Conservation (phyloP, 2,113 vertebrate genomes). For the Esox niger region DNA sequence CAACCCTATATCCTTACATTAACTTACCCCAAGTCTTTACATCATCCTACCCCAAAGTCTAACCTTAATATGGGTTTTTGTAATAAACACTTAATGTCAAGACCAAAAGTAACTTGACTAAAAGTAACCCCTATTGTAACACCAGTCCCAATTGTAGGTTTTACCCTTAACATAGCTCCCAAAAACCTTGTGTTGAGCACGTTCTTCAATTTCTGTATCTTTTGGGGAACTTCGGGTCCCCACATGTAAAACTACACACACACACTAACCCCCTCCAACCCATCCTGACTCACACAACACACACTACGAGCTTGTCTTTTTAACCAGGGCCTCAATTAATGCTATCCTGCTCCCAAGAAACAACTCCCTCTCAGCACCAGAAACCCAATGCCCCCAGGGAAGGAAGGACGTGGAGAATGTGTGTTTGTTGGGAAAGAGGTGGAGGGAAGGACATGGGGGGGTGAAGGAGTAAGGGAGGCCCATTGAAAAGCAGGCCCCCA, state of each 20-base stretch:
- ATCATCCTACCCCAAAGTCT: too few species aligned
- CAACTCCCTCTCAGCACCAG: constrained; percentile 12
- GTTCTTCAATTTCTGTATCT: too few species aligned
- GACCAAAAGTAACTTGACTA: too few species aligned
- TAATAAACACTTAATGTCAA: too few species aligned
- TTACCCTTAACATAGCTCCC: too few species aligned
- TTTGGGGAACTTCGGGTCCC: too few species aligned
- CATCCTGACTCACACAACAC: background rate
- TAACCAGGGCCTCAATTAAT: background rate
- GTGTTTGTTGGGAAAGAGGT: constrained; percentile 18
- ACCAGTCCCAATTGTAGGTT: too few species aligned
- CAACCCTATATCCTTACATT: too few species aligned
- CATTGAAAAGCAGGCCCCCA: constrained; percentile 28
- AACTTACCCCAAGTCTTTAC: too few species aligned
- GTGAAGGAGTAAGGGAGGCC: constrained; percentile 13
- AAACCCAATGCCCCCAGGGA: constrained; percentile 33
- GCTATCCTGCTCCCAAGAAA: constrained; percentile 12
- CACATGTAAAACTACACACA: background rate
- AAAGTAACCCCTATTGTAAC: too few species aligned
- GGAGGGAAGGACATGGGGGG: constrained; percentile 4
- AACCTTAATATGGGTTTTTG: too few species aligned
- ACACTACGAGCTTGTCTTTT: constrained; percentile 3
- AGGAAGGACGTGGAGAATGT: constrained; percentile 16
- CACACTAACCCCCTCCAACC: background rate
- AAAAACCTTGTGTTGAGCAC: too few species aligned